Evolutionary conservation across 2,113 vertebrate genomes (phyloP), one percentile per base, ranked within the genome.

Genomic region (Empidonax traillii): DNA sequence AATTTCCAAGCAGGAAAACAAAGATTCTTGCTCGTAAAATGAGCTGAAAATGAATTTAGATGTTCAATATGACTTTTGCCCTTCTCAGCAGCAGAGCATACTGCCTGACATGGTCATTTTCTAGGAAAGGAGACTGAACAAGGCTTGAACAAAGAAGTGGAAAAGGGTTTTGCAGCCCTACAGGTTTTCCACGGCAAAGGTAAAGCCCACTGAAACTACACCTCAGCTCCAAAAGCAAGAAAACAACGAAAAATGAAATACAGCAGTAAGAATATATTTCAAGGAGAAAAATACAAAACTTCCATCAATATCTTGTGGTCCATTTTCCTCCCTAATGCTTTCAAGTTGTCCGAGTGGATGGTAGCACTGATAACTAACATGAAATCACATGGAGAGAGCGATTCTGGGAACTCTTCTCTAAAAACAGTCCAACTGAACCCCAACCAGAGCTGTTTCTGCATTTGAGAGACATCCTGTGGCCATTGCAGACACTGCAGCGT

Each of bases 391-490:
- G 35, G 31, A 87, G 35, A 9, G 25, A 90, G 47, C 0, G 24
- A 56, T 49, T 67, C 46, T 9, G 3, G 53, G 35, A 47, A 52
- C 37, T 15, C 27, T 6, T 10, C 6, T 13, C 52, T 21, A 14
- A 72, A 63, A 71, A 17, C 10, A 27, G 0, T 39, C 21, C 31
- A 8, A 20, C 6, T 1, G 18, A 76, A 19, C n/a, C 12, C 51
- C 41, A 5, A 5, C 4, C 31, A 7, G 35, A 59, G 83, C 30
- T 31, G 93, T 18, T 78, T 92, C 89, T 97, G 95, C 93, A n/a
- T 52, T 90, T 30, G 92, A 75, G 96, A 92, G 97, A 87, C 97
- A 94, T 65, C 97, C 35, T 80, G 96, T 95, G 96, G 96, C 72
- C 72, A 4, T 39, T 5, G 31, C 37, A 17, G 65, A 87, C 91